These are phyloP conservation scores for Temnopleurus reevesii DNA, from an alignment of 53 echinoderm and acorn worm genomes.

Conservation along the genomic window DNA sequence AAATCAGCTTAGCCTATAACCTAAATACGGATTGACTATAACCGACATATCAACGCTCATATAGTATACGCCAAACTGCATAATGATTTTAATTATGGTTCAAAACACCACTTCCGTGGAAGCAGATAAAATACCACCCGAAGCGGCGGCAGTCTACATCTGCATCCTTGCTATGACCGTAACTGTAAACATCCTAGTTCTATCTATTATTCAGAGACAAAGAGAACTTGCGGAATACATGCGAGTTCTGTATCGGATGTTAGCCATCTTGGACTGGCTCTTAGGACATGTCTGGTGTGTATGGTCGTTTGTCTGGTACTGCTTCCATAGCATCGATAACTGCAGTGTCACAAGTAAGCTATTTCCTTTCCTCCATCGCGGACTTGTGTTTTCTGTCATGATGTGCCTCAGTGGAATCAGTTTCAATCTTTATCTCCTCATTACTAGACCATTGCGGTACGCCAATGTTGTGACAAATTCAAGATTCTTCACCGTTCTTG, in stretches of 20 bases:
- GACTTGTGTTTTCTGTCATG: neutral
- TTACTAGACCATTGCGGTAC: neutral
- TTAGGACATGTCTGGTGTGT: neutral
- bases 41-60: too few relatives aligned
- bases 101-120: neutral
- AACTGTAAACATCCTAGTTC: neutral
- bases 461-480: neutral
- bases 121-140: neutral
- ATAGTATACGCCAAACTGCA: too few relatives aligned
- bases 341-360: neutral
- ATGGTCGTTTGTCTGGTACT: neutral
- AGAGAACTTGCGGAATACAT: slow-evolving; percentile 14
- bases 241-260: neutral
- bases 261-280: neutral
- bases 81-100: neutral
- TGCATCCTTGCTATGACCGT: neutral
- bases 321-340: neutral
- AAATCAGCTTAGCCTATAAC: too few relatives aligned
- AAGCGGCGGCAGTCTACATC: neutral
- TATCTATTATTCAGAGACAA: neutral
- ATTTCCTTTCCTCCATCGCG: neutral
- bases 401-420: neutral
- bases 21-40: too few relatives aligned
- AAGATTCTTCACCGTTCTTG: neutral
- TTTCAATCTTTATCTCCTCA: slow-evolving; percentile 10